Evolutionary conservation across 2,113 vertebrate species (phyloP).

Genomic region (Leucoraja erinaceus): DNA sequence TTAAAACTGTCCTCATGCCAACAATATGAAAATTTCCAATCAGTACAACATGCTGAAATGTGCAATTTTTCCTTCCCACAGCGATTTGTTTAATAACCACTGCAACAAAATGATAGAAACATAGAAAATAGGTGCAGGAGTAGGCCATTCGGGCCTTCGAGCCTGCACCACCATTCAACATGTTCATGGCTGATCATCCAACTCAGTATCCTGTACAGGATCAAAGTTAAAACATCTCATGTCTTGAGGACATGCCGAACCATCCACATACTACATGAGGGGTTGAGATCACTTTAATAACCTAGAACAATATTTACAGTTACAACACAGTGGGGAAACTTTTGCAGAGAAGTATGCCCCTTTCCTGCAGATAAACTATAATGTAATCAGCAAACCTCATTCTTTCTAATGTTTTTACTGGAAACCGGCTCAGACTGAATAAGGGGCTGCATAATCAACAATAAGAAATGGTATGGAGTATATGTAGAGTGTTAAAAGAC

Average conservation of each 20-base stretch:
- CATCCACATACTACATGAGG: background rate
- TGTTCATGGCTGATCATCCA: too few relatives aligned
- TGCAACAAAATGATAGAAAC: constrained; percentile 2
- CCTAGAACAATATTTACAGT: background rate
- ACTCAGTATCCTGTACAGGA: too few relatives aligned
- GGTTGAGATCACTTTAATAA: background rate
- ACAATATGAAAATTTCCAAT: background rate
- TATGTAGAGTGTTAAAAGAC: background rate
- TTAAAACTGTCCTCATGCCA: background rate
- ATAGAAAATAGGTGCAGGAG: too few relatives aligned
- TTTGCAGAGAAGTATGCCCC: background rate
- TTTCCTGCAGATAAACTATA: background rate
- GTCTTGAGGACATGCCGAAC: background rate
- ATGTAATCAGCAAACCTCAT: background rate
- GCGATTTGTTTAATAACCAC: background rate
- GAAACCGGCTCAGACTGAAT: background rate
- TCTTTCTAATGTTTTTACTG: background rate
- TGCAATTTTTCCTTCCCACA: background rate
- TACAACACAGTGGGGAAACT: background rate
- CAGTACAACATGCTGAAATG: background rate
- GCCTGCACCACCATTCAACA: too few relatives aligned
- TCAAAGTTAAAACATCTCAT: background rate
- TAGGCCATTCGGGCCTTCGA: too few relatives aligned
- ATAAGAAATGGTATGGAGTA: background rate
- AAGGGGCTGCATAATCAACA: background rate